Conservation (phyloP, 2,797 vertebrate genomes). For the Pelodytes ibericus region DNA sequence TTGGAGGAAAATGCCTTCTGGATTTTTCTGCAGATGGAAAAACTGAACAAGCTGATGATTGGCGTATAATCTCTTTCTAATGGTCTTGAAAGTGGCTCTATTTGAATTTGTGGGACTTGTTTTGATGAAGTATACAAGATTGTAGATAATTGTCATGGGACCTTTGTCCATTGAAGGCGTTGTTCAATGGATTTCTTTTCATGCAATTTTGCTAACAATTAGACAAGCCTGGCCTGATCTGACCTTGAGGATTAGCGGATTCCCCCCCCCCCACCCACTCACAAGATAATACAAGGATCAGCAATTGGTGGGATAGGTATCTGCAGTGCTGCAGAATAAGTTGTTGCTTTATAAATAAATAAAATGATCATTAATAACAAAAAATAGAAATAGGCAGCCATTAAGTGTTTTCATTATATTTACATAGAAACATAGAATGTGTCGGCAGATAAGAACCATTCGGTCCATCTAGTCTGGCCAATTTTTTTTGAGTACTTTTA, state of each 20-base stretch:
- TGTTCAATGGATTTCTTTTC: slow-evolving; percentile 1
- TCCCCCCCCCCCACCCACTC: too few species aligned
- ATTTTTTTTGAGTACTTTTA: too few species aligned
- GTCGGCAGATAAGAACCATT: too few species aligned
- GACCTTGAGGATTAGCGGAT: slow-evolving; percentile 24
- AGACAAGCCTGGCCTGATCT: slow-evolving; percentile 1
- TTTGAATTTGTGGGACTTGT: neutral
- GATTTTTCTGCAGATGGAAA: neutral
- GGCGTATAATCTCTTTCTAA: neutral
- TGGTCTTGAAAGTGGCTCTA: neutral
- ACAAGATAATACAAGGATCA: slow-evolving; percentile 26
- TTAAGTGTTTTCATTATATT: too few species aligned
- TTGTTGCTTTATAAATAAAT: too few species aligned
- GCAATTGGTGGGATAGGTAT: neutral
- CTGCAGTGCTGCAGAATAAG: neutral
- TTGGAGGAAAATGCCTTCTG: neutral
- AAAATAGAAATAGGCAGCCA: too few species aligned
- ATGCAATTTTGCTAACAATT: slow-evolving; percentile 24
- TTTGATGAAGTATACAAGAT: slow-evolving; percentile 7
- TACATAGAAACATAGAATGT: too few species aligned
- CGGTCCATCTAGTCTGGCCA: too few species aligned
- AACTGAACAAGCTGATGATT: neutral
- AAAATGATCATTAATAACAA: too few species aligned
- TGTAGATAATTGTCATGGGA: neutral
- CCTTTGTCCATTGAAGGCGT: neutral